phyloP scores from a whole-genome alignment of 2,888 invertebrate genomes.

The Cyclophora punctaria region DNA sequence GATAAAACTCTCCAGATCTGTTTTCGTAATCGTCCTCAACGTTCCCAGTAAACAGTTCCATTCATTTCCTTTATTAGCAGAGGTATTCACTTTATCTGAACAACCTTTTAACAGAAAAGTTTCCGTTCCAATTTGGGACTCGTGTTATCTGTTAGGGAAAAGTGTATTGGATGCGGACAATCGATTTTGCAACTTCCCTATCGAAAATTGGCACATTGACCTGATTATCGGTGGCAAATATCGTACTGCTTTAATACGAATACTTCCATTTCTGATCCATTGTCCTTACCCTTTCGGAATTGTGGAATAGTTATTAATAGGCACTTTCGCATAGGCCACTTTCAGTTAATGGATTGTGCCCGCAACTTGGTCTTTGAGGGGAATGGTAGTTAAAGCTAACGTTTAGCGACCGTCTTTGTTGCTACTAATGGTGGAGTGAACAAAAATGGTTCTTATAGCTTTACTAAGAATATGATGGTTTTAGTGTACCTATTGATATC shows the following conservation, averaged over 20 bases:
- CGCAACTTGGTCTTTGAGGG: no score
- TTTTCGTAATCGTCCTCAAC: not conserved
- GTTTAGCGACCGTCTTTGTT: no score
- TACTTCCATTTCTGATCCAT: not conserved
- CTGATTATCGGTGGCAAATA: constrained; percentile 29
- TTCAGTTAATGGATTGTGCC: no score
- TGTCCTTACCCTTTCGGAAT: no score
- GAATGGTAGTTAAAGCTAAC: no score
- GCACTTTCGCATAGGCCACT: no score
- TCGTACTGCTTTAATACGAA: constrained; percentile 1
- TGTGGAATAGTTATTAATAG: no score
- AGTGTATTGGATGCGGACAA: constrained; percentile 40
- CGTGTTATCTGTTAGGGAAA: constrained; percentile 19
- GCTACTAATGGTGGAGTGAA: no score
- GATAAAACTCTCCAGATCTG: no score
- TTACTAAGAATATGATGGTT: no score
- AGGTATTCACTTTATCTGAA: not conserved
- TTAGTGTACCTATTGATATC: no score
- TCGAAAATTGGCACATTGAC: constrained; percentile 39
- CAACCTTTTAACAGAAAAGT: not conserved
- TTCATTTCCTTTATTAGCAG: not conserved
- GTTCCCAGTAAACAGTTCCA: not conserved
- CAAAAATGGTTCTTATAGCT: no score
- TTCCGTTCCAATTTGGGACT: constrained; percentile 6
- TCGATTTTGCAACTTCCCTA: constrained; percentile 39